phyloP scores from a whole-genome alignment of 2,113 vertebrate species.

The Apteryx owenii region DNA sequence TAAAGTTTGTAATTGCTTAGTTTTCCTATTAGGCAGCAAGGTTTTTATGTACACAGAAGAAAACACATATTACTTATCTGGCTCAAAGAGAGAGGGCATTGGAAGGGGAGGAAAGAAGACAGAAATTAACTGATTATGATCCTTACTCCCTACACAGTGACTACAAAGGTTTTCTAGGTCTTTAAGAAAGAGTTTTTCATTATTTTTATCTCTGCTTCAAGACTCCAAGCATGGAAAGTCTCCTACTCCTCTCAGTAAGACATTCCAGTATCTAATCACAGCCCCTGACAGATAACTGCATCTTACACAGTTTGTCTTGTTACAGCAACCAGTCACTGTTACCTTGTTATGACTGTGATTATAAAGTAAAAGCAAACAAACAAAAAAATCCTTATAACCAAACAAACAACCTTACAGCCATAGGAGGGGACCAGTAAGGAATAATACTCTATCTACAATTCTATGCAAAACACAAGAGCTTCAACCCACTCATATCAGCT shows the following conservation, averaged over 20 bases:
- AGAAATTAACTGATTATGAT: not conserved
- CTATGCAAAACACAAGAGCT: not conserved
- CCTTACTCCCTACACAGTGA: not conserved
- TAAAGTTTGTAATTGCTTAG: not conserved
- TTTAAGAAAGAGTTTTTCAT: not conserved
- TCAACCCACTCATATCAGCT: not conserved
- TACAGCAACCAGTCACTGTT: not conserved
- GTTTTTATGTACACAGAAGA: not conserved
- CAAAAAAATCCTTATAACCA: not conserved
- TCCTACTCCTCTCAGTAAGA: not conserved
- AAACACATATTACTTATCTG: accelerated
- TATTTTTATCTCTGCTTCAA: not conserved
- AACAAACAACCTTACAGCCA: not conserved
- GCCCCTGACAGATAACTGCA: not conserved
- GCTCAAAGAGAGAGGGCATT: not conserved
- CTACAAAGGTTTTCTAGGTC: not conserved
- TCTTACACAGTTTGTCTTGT: not conserved
- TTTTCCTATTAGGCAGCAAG: not conserved
- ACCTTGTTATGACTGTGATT: not conserved
- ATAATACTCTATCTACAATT: not conserved
- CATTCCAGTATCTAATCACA: not conserved
- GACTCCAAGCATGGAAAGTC: not conserved
- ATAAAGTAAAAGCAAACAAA: not conserved
- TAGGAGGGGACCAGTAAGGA: not conserved
- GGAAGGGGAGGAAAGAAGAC: not conserved